These are phyloP conservation scores for Drosophila vallismaia DNA, from an alignment of 2,888 invertebrate genomes.

Conservation along the genomic window DNA sequence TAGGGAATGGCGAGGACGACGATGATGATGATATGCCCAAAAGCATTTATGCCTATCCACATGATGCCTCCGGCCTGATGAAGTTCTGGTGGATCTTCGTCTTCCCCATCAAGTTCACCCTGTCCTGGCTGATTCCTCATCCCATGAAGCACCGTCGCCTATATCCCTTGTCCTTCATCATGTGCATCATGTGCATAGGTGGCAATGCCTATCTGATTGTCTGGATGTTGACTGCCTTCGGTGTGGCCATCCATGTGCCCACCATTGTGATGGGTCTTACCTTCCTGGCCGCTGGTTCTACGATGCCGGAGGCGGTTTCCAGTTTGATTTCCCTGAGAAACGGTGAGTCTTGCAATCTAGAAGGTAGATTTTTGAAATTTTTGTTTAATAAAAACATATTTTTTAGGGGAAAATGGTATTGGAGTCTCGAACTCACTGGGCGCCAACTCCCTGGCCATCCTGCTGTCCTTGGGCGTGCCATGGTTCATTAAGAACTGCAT, in stretches of 20 bases:
- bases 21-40: slow-evolving; percentile 52
- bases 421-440: slow-evolving; percentile 94
- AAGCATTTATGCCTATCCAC: slow-evolving; percentile 85
- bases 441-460: slow-evolving; percentile 93
- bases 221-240: slow-evolving; percentile 96
- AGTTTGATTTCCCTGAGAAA: slow-evolving; percentile 93
- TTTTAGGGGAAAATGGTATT: slow-evolving; percentile 91
- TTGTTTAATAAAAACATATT: neutral
- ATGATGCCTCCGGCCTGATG: slow-evolving; percentile 63
- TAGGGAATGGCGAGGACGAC: slow-evolving; percentile 74
- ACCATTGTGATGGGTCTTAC: slow-evolving; percentile 96
- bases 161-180: slow-evolving; percentile 91
- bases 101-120: slow-evolving; percentile 89
- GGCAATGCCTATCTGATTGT: slow-evolving; percentile 93
- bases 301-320: slow-evolving; percentile 92
- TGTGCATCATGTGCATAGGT: slow-evolving; percentile 95
- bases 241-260: slow-evolving; percentile 91
- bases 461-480: slow-evolving; percentile 92
- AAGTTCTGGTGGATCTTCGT: slow-evolving; percentile 88
- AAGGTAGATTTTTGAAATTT: neutral
- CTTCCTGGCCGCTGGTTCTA: slow-evolving; percentile 94
- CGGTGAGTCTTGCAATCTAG: slow-evolving; percentile 85
- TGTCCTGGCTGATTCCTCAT: slow-evolving; percentile 90
- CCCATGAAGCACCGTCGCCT: slow-evolving; percentile 86
- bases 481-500: slow-evolving; percentile 91